Conservation (phyloP, 2,113 vertebrate species). For the Raja brachyura region DNA sequence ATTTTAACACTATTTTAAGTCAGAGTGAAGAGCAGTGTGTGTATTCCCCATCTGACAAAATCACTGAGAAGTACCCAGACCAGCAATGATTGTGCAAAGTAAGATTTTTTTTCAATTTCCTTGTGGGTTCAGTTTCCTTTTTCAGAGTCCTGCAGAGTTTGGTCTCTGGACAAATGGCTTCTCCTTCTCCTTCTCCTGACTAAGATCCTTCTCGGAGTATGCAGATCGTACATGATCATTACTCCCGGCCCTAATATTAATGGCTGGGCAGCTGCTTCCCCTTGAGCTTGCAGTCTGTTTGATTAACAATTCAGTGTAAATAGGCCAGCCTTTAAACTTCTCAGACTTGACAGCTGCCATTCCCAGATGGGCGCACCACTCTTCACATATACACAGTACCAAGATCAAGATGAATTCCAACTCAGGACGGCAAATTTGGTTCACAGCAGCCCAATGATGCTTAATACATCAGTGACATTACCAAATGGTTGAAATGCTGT, state of each 20-base stretch:
- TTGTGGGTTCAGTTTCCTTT: too few relatives aligned
- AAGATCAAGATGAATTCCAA: background rate
- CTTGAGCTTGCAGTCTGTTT: background rate
- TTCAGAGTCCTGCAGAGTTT: too few relatives aligned
- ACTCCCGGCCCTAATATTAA: background rate
- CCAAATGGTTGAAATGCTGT: background rate
- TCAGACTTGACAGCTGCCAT: background rate
- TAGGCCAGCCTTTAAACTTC: background rate
- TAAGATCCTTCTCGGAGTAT: background rate
- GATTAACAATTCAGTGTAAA: background rate
- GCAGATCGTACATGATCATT: background rate
- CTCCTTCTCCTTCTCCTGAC: background rate
- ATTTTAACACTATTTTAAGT: background rate
- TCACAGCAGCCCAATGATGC: background rate
- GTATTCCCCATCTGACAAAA: background rate
- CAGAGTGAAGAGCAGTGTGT: background rate
- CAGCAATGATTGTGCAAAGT: background rate
- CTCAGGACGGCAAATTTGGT: background rate
- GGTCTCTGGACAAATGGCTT: background rate
- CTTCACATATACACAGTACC: background rate
- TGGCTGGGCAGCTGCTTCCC: background rate
- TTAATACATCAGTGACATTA: background rate
- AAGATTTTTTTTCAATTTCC: too few relatives aligned
- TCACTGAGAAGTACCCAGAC: background rate
- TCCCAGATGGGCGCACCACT: background rate